phyloP scores from a whole-genome alignment of 2,113 vertebrate species.

The Dicentrarchus labrax region DNA sequence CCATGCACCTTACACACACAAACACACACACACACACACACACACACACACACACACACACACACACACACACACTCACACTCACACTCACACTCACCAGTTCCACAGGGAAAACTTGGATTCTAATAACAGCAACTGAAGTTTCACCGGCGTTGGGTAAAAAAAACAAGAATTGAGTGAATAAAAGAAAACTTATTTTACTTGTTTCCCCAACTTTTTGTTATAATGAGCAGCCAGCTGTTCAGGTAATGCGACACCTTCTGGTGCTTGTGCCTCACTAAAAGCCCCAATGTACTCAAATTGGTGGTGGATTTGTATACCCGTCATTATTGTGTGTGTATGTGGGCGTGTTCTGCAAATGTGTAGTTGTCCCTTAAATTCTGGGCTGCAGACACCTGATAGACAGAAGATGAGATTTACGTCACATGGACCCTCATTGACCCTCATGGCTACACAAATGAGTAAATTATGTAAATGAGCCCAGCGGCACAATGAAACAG shows the following conservation, averaged over 20 bases:
- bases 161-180: background rate
- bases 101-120: background rate
- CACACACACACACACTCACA: background rate
- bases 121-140: background rate
- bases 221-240: constrained; percentile 3
- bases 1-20: background rate
- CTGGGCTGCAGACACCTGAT: background rate
- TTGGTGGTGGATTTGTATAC: background rate
- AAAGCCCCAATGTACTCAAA: background rate
- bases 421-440: background rate
- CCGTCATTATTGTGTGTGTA: background rate
- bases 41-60: background rate
- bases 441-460: background rate
- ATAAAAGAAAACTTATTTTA: background rate
- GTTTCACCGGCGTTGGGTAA: background rate
- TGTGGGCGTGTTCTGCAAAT: background rate
- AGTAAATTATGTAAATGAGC: constrained; percentile 23
- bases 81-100: background rate
- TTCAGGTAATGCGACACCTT: background rate
- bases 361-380: background rate
- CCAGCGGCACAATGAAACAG: constrained; percentile 7
- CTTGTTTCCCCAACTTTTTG: background rate
- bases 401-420: constrained; percentile 2
- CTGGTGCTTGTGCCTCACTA: background rate
- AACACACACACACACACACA: background rate